Percentiles rank a stretch among this genome's conserved stretches.
These are phyloP conservation scores for Xestia ashworthii DNA, from an alignment of 2,888 invertebrate genomes.

Conservation along the genomic window DNA sequence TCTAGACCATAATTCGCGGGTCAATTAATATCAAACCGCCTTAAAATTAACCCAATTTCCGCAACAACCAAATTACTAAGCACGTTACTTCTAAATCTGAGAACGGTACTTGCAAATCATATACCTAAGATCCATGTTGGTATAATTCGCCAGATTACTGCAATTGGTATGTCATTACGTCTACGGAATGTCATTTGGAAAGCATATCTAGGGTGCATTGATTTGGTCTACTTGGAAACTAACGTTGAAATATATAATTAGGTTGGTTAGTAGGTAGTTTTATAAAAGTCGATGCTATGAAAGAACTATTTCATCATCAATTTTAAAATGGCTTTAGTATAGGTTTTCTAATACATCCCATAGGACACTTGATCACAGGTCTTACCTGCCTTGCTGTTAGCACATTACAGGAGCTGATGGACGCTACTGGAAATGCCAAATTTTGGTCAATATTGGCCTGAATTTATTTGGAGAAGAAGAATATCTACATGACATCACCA, in stretches of 20 bases:
- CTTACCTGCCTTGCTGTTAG: neutral
- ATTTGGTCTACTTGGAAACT: slow-evolving; percentile 25
- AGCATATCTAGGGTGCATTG: slow-evolving; percentile 40
- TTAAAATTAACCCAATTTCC: slow-evolving; percentile 17
- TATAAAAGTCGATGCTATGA: neutral
- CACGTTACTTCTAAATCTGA: slow-evolving; percentile 24
- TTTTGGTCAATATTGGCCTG: too few species aligned
- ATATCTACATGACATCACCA: neutral
- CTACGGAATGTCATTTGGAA: slow-evolving; percentile 50
- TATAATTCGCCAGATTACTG: slow-evolving; percentile 42
- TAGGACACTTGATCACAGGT: neutral
- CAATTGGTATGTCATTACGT: slow-evolving; percentile 52
- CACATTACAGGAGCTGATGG: neutral
- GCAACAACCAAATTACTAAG: slow-evolving; percentile 30
- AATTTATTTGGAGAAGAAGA: too few species aligned
- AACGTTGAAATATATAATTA: slow-evolving; percentile 25
- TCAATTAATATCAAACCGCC: neutral
- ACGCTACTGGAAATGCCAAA: neutral
- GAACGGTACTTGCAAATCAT: slow-evolving; percentile 57
- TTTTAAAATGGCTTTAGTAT: neutral
- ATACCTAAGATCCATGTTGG: slow-evolving; percentile 7
- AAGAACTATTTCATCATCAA: neutral
- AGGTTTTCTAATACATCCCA: neutral
- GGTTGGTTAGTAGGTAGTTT: neutral
- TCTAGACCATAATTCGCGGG: too few species aligned